A percentile compares a stretch with the other conserved stretches of the same genome.
phyloP scores from a whole-genome alignment of 2,888 invertebrate species.

The Drosophila meridiana region DNA sequence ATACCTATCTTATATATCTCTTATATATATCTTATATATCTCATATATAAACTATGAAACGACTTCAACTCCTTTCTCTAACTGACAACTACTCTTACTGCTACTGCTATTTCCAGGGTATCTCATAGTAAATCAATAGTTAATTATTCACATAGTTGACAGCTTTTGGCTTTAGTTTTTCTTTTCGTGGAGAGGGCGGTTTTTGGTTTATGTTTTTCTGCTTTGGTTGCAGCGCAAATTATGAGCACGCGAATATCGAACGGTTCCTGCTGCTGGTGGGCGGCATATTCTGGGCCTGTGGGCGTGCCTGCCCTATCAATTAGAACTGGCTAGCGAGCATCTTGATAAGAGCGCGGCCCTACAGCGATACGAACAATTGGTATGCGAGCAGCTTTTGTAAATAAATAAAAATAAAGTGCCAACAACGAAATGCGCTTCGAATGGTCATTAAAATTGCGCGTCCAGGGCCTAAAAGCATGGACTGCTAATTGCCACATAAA shows the following conservation, averaged over 20 bases:
- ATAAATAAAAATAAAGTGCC: constrained; percentile 78
- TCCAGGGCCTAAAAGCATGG: constrained; percentile 62
- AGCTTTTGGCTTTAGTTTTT: constrained; percentile 28
- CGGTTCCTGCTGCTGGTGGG: constrained; percentile 44
- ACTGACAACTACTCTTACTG: no score
- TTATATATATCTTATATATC: no score
- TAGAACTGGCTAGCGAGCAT: constrained; percentile 75
- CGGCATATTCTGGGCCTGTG: constrained; percentile 21
- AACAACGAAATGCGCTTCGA: constrained; percentile 80
- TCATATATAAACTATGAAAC: no score
- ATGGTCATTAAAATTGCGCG: constrained; percentile 73
- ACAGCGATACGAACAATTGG: constrained; percentile 46
- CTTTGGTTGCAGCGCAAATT: constrained; percentile 55
- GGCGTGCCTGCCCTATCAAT: constrained; percentile 78
- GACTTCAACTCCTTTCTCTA: no score
- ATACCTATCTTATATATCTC: no score
- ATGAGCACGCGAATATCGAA: constrained; percentile 78
- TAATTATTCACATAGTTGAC: constrained; percentile 1
- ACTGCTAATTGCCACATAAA: constrained; percentile 77
- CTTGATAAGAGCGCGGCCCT: constrained; percentile 64
- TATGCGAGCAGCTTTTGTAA: constrained; percentile 50
- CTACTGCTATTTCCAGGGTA: constrained; percentile 9
- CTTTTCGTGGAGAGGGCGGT: not conserved
- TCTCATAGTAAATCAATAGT: not conserved
- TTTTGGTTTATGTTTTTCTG: constrained; percentile 30